Evolutionary conservation across 2,888 invertebrate genomes (phyloP).

Genomic region (Ceraclea dissimilis): DNA sequence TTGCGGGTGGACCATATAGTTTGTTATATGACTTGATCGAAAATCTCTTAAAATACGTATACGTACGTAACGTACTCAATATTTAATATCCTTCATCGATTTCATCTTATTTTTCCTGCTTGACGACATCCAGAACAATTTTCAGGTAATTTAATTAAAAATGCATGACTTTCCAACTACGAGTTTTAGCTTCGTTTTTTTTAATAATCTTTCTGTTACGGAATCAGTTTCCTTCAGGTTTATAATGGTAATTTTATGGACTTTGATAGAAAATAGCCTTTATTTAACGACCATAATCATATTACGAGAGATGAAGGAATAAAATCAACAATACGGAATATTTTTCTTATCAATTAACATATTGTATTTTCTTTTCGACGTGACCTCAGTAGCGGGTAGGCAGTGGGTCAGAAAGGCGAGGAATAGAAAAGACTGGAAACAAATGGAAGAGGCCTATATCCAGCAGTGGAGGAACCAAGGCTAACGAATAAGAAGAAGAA

Average conservation of each 20-base stretch:
- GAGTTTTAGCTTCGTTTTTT: not conserved
- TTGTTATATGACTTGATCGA: too few species aligned
- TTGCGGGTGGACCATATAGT: too few species aligned
- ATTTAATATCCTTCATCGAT: too few species aligned
- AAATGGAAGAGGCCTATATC: too few species aligned
- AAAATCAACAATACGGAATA: too few species aligned
- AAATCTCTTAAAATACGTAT: not conserved
- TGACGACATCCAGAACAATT: not conserved
- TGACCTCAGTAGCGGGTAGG: too few species aligned
- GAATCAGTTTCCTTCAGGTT: not conserved
- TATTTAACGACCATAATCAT: not conserved
- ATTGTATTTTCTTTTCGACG: too few species aligned
- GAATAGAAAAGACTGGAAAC: too few species aligned
- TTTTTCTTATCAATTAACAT: too few species aligned
- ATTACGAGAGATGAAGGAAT: not conserved
- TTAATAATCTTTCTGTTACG: not conserved
- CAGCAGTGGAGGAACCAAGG: too few species aligned
- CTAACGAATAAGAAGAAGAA: too few species aligned
- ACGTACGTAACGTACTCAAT: not conserved
- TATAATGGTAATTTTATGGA: slow-evolving; percentile 4
- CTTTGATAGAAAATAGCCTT: slow-evolving; percentile 6
- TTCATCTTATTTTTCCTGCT: not conserved
- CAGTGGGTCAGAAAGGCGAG: too few species aligned
- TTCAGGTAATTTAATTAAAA: slow-evolving; percentile 2
- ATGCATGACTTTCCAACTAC: not conserved